Evolutionary conservation across 2,797 vertebrate species (phyloP).

Genomic region (Gastrophryne carolinensis): DNA sequence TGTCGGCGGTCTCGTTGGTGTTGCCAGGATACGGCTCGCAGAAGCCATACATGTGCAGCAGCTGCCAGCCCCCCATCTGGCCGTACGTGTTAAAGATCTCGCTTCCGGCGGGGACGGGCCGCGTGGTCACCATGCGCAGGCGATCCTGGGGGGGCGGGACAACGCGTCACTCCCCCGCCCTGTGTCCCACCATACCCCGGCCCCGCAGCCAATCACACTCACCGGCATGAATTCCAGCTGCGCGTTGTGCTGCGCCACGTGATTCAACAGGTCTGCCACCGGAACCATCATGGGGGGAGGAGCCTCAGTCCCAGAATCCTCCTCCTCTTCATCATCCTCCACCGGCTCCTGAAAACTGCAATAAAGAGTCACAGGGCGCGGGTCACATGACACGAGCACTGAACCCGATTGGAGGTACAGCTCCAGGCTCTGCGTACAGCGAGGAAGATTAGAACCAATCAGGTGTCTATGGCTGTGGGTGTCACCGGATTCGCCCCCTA

Average conservation of each 20-base stretch:
- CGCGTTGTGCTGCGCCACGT: constrained; percentile 86
- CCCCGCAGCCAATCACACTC: constrained; percentile 60
- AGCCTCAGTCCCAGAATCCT: constrained; percentile 74
- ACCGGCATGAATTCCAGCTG: constrained; percentile 87
- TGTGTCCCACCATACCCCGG: too few species aligned
- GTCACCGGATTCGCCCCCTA: too few species aligned
- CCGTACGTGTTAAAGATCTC: constrained; percentile 96
- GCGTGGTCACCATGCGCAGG: constrained; percentile 84
- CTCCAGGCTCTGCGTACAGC: too few species aligned
- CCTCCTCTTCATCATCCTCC: constrained; percentile 78
- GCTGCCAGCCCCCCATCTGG: constrained; percentile 93
- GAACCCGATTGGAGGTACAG: too few species aligned
- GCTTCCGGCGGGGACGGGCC: constrained; percentile 71
- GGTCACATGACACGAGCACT: too few species aligned
- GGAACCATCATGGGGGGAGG: constrained; percentile 94
- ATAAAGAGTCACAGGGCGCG: too few species aligned
- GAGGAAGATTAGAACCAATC: too few species aligned
- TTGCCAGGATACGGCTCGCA: constrained; percentile 80
- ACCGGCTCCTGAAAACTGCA: constrained; percentile 90
- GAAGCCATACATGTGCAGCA: constrained; percentile 96
- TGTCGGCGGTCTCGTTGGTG: constrained; percentile 82
- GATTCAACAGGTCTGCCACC: constrained; percentile 93
- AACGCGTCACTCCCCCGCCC: too few species aligned
- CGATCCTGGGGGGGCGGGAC: constrained; percentile 77
- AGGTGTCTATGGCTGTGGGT: too few species aligned